A percentile compares a stretch with the other conserved stretches of the same genome.
These are phyloP conservation scores for Monarcha castaneiventris DNA, from an alignment of 2,113 vertebrate species.

Conservation along the genomic window DNA sequence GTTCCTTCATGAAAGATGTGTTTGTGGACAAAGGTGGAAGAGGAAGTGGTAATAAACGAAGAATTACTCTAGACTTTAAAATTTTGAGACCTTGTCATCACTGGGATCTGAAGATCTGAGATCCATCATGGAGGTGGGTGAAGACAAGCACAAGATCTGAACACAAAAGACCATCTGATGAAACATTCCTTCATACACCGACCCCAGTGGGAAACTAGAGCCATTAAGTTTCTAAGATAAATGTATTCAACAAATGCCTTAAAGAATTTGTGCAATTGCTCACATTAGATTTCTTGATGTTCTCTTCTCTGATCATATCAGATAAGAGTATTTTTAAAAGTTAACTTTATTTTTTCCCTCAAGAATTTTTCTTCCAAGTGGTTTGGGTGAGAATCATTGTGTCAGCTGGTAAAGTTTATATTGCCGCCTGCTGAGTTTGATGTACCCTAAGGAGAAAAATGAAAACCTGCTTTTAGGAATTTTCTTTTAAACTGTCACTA, in stretches of 20 bases:
- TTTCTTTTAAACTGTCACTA: not conserved
- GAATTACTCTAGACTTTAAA: not conserved
- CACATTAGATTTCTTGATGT: not conserved
- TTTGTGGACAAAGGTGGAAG: not conserved
- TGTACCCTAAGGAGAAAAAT: not conserved
- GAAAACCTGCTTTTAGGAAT: not conserved
- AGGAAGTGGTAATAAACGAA: not conserved
- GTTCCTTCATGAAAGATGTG: accelerated
- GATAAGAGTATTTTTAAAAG: not conserved
- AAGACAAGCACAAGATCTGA: not conserved
- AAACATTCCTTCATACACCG: not conserved
- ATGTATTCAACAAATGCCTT: not conserved
- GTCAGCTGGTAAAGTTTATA: not conserved
- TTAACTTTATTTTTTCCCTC: not conserved
- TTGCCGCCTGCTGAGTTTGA: not conserved
- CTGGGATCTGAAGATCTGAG: not conserved
- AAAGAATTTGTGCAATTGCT: not conserved
- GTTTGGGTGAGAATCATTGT: not conserved
- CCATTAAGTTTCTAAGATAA: not conserved
- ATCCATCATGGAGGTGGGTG: not conserved
- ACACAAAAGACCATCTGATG: not conserved
- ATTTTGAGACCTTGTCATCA: not conserved
- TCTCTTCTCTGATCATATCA: not conserved
- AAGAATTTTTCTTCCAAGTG: not conserved
- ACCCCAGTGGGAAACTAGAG: not conserved